Evolutionary conservation across 2,888 invertebrate species (phyloP), one percentile per base, ranked within the genome.

Genomic region (Drosophila algonquin): DNA sequence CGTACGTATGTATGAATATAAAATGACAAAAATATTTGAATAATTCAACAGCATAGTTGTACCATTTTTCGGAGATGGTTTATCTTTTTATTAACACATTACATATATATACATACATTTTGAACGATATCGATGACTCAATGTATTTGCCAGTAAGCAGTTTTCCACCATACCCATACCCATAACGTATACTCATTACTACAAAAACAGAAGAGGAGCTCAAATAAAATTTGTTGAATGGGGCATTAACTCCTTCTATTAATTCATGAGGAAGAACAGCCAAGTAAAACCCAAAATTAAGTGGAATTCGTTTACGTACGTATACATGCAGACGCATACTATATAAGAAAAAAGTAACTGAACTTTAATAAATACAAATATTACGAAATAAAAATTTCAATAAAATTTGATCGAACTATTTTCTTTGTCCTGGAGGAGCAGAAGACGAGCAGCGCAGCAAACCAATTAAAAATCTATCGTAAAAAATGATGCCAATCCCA

Each of bases 281-380:
- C 46, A 30, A 60, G 63, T 46, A 63, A 60, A 62, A 45, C 62
- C 45, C 51, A 51, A 52, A 63, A 63, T 52, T 52, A 71, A 61
- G 62, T 56, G 52, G 63, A 72, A 70, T 63, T 63, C 70, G 67
- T 58, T 67, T 67, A 67, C 67, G 44, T 63, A 72, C 51, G 75
- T 72, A 72, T 72, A 68, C 58, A 68, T 69, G 52, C 68, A 69
- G 47, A 69, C 53, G 47, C 44, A 70, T 63, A 65, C 18, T 47
- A 63, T 61, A 64, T 52, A 71, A 61, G 60, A 58, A 52, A 67
- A 18, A 75, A 69, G 59, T 69, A 86, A 84, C 77, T 79, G 77
- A 81, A 85, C 73, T 81, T 87, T 75, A 77, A 87, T 77, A 85
- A 79, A 76, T 75, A 73, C 61, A 70, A 80, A 83, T 88, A 88